Percentiles rank a stretch among this genome's conserved stretches.
Conservation (phyloP, 2,113 vertebrate genomes). For the Pholis gunnellus region DNA sequence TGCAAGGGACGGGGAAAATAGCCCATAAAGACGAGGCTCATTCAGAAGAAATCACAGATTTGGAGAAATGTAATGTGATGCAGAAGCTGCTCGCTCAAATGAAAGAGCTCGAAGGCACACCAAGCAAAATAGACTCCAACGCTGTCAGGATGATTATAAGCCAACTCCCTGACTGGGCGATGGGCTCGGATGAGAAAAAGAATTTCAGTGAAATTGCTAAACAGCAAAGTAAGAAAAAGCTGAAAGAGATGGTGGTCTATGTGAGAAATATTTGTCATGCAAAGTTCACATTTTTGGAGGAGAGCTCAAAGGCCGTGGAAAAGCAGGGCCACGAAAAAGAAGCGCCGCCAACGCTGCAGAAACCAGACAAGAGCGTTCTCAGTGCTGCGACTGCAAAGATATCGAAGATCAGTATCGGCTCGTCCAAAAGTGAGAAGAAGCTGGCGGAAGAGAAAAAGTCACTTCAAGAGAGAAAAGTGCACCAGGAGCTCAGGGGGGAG, state of each 20-base stretch:
- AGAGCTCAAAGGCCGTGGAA: slow-evolving; percentile 70
- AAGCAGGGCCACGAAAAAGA: slow-evolving; percentile 72
- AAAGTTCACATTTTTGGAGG: slow-evolving; percentile 83
- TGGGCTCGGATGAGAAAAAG: slow-evolving; percentile 82
- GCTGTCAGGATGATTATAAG: slow-evolving; percentile 83
- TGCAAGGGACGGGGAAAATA: slow-evolving; percentile 38
- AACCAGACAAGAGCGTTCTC: slow-evolving; percentile 71
- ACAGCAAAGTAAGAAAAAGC: slow-evolving; percentile 86
- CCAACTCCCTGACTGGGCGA: slow-evolving; percentile 86
- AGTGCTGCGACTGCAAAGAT: slow-evolving; percentile 71
- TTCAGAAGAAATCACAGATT: slow-evolving; percentile 77
- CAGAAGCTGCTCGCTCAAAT: slow-evolving; percentile 85
- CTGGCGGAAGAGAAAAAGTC: slow-evolving; percentile 69
- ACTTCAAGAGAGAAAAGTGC: slow-evolving; percentile 67
- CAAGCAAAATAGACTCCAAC: slow-evolving; percentile 82
- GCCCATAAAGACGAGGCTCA: slow-evolving; percentile 59
- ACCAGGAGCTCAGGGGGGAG: slow-evolving; percentile 65
- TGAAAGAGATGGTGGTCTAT: slow-evolving; percentile 86
- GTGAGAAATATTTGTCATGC: slow-evolving; percentile 83
- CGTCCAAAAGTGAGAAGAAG: slow-evolving; percentile 77
- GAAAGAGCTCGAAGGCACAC: slow-evolving; percentile 84
- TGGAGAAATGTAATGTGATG: slow-evolving; percentile 85
- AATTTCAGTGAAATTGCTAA: slow-evolving; percentile 75
- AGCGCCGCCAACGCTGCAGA: not conserved
- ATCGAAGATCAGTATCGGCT: slow-evolving; percentile 79